Base-by-base conservation (phyloP, 2,797 vertebrate species). In the Myotis daubentonii region DNA sequence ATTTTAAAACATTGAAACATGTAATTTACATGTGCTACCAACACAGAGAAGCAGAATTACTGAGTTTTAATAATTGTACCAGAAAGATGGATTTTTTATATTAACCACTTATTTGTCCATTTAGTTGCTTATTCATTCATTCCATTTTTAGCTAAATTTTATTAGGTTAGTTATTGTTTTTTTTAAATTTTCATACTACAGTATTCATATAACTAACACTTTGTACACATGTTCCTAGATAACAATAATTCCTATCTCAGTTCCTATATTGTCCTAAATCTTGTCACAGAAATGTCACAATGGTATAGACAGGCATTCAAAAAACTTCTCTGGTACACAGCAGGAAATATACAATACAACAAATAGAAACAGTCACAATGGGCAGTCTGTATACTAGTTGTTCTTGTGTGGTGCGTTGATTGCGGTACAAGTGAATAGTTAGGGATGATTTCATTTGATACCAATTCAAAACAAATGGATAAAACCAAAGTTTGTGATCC, bases 401-500 rank as follows among this genome's bases (percentile, higher is more conserved):
- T 72, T 88, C 8, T 19, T n/a, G 7, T 47, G 3, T 41, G 36
- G 15, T 16, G 23, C 25, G 79, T 74, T 53, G 36, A 70, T 57
- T 74, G 12, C 1, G 25, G 8, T 36, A n/a, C n/a, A 66, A 66
- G 10, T 30, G 28, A 88, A 36, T 72, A 75, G 1, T 71, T 47
- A 38, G 13, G 79, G 22, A 47, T 92, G 20, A 83, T 74, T 92
- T 74, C 65, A 30, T 76, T 66, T 57, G 23, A 36, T 82, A n/a
- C 30, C 60, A 92, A 55, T 36, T 94, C 51, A 89, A 92, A 75
- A 92, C 28, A 89, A 70, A 86, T 33, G 38, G 22, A 15, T 66
- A 33, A 89, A 70, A 79, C 30, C 33, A 75, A 76, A 82, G 41
- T 79, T 65, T 8, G 15, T 41, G 36, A 87, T n/a, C 47, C 57